phyloP scores from a whole-genome alignment of 1,140 invertebrate genomes.

The Cotesia glomerata region DNA sequence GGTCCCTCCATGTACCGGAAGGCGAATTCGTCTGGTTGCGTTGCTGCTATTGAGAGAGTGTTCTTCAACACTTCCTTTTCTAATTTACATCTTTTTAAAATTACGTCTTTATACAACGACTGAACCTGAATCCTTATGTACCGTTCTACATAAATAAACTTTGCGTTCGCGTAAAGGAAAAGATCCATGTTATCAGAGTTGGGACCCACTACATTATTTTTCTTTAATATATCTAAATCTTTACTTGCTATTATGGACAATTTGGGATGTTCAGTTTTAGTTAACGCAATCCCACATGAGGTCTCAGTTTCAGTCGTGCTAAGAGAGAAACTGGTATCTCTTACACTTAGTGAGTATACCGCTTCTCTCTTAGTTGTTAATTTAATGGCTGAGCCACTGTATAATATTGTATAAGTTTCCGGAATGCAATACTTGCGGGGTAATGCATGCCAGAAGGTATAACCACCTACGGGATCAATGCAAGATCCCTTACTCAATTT shows the following conservation, averaged over 20 bases:
- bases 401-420: slow-evolving; percentile 26
- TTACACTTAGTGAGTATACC: slow-evolving; percentile 24
- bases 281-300: slow-evolving; percentile 21
- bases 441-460: slow-evolving; percentile 30
- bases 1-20: slow-evolving; percentile 34
- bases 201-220: slow-evolving; percentile 22
- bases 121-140: slow-evolving; percentile 12
- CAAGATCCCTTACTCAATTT: slow-evolving; percentile 26
- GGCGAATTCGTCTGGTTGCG: slow-evolving; percentile 33
- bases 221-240: background rate
- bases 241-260: slow-evolving; percentile 33
- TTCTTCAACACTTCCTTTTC: slow-evolving; percentile 20
- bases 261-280: slow-evolving; percentile 36
- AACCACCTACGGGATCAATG: slow-evolving; percentile 26
- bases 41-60: slow-evolving; percentile 16
- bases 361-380: slow-evolving; percentile 2
- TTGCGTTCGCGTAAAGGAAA: slow-evolving; percentile 29
- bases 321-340: slow-evolving; percentile 29
- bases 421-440: slow-evolving; percentile 15
- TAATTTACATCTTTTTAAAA: slow-evolving; percentile 5
- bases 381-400: slow-evolving; percentile 26
- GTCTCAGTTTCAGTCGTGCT: background rate
- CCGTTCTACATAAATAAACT: slow-evolving; percentile 28
- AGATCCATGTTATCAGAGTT: slow-evolving; percentile 29
- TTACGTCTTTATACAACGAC: slow-evolving; percentile 15